These are phyloP conservation scores for Mastigias papua DNA, from an alignment of 30 jellyfish, hydroid and myxozoan genomes.

Conservation along the genomic window DNA sequence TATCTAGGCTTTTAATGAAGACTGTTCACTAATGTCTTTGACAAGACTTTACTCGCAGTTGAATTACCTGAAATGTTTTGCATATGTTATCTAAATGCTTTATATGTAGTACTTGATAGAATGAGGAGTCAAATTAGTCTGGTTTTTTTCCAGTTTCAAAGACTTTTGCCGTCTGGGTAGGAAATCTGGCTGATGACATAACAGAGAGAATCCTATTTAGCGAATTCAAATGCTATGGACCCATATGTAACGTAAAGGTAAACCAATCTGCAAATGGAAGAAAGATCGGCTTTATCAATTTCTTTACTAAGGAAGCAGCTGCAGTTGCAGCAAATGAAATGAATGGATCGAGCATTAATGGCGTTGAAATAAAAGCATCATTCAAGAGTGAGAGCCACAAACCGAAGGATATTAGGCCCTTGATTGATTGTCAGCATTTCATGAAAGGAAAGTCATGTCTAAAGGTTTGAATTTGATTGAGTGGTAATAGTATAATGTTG, in stretches of 20 bases:
- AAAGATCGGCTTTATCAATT: conserved; percentile 56
- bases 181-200: conserved; percentile 59
- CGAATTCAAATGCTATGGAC: conserved; percentile 53
- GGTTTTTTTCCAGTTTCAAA: no score
- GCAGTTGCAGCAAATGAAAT: conserved; percentile 74
- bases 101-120: no score
- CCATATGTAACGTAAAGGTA: conserved; percentile 26
- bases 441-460: conserved; percentile 23
- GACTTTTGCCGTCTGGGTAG: conserved; percentile 79
- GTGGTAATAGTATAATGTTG: neutral
- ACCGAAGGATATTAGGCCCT: neutral
- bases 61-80: no score
- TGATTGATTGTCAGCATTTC: no score
- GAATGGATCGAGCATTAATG: conserved; percentile 18
- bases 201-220: conserved; percentile 28
- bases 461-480: neutral
- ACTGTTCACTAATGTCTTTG: no score
- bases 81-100: no score
- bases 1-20: no score
- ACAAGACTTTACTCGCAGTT: no score
- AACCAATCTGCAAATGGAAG: conserved; percentile 24
- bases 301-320: conserved; percentile 68
- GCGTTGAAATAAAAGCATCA: conserved; percentile 5
- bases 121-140: no score
- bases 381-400: neutral